These are phyloP conservation scores for Busseola fusca DNA, from an alignment of 2,888 invertebrate species.

Conservation along the genomic window DNA sequence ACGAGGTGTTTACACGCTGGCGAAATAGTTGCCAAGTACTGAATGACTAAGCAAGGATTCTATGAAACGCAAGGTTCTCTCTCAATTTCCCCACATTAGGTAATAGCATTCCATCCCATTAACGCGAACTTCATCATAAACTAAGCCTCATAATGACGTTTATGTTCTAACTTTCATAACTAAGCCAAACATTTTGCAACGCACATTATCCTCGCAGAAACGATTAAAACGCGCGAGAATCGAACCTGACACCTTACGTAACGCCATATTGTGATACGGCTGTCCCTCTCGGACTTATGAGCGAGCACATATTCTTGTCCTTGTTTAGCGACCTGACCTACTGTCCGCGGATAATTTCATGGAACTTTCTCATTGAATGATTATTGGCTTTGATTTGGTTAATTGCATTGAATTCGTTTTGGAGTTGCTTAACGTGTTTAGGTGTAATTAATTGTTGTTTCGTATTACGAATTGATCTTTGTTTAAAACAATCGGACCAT, in stretches of 20 bases:
- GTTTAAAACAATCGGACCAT: background rate
- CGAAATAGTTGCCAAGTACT: background rate
- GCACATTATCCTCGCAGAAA: slow-evolving; percentile 53
- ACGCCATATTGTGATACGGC: slow-evolving; percentile 49
- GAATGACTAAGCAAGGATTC: slow-evolving; percentile 13
- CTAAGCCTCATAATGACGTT: slow-evolving; percentile 27
- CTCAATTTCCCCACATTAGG: slow-evolving; percentile 21
- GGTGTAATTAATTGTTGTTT: background rate
- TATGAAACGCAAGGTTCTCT: background rate
- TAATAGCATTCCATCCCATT: slow-evolving; percentile 23
- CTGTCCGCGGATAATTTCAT: slow-evolving; percentile 39
- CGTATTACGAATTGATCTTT: slow-evolving; percentile 7
- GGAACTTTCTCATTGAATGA: slow-evolving; percentile 61
- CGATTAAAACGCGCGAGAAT: slow-evolving; percentile 60
- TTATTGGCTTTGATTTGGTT: slow-evolving; percentile 44
- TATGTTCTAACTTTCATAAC: slow-evolving; percentile 45
- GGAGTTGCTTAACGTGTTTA: slow-evolving; percentile 34
- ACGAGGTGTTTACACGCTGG: background rate
- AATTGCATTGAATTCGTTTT: slow-evolving; percentile 49
- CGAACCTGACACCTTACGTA: slow-evolving; percentile 61
- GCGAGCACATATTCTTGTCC: slow-evolving; percentile 41
- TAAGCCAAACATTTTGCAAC: slow-evolving; percentile 52
- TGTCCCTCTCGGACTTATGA: slow-evolving; percentile 47
- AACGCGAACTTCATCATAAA: slow-evolving; percentile 14
- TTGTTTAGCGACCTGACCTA: slow-evolving; percentile 59